A percentile compares a stretch with the other conserved stretches of the same genome.
phyloP scores from a whole-genome alignment of 2,888 invertebrate genomes.

The Poecilobothrus nobilitatus region DNA sequence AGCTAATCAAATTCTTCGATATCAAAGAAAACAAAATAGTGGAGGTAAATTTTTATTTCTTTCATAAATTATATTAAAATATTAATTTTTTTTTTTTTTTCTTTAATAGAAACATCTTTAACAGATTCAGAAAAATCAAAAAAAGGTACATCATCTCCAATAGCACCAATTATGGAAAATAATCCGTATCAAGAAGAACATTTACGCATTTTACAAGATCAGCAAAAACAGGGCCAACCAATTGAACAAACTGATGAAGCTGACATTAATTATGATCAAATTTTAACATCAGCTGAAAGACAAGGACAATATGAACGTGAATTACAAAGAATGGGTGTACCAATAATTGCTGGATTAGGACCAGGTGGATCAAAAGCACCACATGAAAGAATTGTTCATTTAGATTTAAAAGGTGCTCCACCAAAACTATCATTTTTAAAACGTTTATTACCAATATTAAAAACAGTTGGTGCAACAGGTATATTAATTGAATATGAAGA shows the following conservation, averaged over 20 bases:
- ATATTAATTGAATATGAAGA: slow-evolving; percentile 71
- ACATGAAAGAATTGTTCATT: slow-evolving; percentile 55
- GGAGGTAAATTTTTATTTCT: slow-evolving; percentile 10
- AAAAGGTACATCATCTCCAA: slow-evolving; percentile 31
- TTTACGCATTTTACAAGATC: slow-evolving; percentile 40
- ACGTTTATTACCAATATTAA: slow-evolving; percentile 50
- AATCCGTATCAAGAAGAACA: slow-evolving; percentile 42
- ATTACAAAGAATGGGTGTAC: slow-evolving; percentile 42
- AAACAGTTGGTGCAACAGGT: slow-evolving; percentile 61
- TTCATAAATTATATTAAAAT: not conserved
- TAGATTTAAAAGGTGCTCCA: slow-evolving; percentile 71
- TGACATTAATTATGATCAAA: slow-evolving; percentile 36
- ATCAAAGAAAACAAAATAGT: slow-evolving; percentile 27
- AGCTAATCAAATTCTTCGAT: slow-evolving; percentile 40
- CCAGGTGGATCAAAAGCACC: slow-evolving; percentile 39
- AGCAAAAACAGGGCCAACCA: slow-evolving; percentile 37
- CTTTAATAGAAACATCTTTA: not conserved
- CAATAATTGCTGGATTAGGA: slow-evolving; percentile 39
- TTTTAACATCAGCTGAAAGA: slow-evolving; percentile 39
- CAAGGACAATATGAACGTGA: slow-evolving; percentile 42
- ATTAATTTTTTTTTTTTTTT: not conserved
- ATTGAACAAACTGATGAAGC: slow-evolving; percentile 38
- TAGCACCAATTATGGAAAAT: slow-evolving; percentile 34
- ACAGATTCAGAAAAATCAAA: slow-evolving; percentile 20
- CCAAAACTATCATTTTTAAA: slow-evolving; percentile 55